A percentile compares a stretch with the other conserved stretches of the same genome.
These are phyloP conservation scores for Eurytoma adleriae DNA, from an alignment of 2,888 invertebrate species.

Conservation along the genomic window DNA sequence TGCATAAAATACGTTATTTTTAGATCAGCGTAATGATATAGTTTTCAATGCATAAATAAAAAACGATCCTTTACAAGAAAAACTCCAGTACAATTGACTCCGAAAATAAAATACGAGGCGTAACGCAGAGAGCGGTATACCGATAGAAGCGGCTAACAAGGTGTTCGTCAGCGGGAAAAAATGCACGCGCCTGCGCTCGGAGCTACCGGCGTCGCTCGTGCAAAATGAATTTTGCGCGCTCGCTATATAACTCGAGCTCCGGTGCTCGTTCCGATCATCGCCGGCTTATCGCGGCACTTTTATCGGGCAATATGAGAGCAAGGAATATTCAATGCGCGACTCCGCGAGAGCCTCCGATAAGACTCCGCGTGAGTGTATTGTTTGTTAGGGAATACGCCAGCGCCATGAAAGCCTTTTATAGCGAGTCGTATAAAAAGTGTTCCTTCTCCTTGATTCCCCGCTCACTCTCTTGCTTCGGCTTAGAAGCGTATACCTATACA, in stretches of 20 bases:
- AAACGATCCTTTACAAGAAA: no score
- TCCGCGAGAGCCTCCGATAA: conserved; percentile 26
- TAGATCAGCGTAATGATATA: no score
- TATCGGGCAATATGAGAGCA: conserved; percentile 41
- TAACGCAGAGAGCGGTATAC: no score
- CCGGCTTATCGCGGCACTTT: conserved; percentile 51
- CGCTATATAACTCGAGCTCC: neutral
- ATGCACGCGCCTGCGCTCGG: no score
- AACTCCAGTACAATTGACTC: no score
- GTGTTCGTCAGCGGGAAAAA: no score
- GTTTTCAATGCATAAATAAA: no score
- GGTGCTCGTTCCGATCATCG: conserved; percentile 34
- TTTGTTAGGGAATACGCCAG: conserved; percentile 42
- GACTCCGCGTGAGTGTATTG: conserved; percentile 33
- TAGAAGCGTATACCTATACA: neutral
- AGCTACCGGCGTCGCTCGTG: neutral
- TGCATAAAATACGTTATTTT: no score
- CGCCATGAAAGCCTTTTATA: conserved; percentile 46
- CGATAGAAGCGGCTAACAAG: no score
- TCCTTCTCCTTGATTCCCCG: conserved; percentile 41
- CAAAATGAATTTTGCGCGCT: conserved; percentile 10
- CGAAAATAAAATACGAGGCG: no score
- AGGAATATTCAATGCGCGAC: conserved; percentile 48
- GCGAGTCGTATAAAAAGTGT: conserved; percentile 45
- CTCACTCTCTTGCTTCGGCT: neutral